These are phyloP conservation scores for Chelonia mydas DNA, from an alignment of 2,797 vertebrate genomes.

Conservation along the genomic window DNA sequence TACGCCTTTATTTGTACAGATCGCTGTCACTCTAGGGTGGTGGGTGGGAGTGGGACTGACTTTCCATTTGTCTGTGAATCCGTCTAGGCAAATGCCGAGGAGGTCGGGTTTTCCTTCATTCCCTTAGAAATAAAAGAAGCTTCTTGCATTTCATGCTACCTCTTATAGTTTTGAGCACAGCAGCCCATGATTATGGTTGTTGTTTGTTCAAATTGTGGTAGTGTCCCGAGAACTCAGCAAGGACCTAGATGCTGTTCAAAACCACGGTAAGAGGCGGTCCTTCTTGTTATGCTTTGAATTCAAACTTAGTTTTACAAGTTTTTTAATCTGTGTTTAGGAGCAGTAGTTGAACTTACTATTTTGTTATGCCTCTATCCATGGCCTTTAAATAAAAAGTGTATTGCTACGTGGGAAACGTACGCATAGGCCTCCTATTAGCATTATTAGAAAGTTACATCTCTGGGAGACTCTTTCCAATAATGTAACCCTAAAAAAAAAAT, in stretches of 20 bases:
- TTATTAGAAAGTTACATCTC: accelerated
- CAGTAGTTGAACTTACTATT: neutral
- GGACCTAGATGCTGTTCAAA: neutral
- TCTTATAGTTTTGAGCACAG: neutral
- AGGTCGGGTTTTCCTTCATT: neutral
- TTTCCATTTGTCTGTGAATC: neutral
- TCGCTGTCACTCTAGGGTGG: neutral
- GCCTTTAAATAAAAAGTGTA: neutral
- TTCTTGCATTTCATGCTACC: neutral
- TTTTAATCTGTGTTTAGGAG: accelerated
- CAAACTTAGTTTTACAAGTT: neutral
- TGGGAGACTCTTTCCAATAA: neutral
- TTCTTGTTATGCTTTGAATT: neutral
- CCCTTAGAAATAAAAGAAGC: neutral
- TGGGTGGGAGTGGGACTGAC: neutral
- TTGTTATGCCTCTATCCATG: accelerated
- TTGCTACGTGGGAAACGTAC: accelerated
- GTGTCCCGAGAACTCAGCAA: neutral
- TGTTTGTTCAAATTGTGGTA: neutral
- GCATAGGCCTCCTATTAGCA: accelerated
- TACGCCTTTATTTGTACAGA: neutral
- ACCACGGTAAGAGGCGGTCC: accelerated
- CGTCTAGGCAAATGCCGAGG: accelerated
- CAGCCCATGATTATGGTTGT: neutral
- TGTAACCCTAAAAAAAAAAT: neutral